Percentiles rank a stretch among this genome's conserved stretches.
Conservation (phyloP, 2,797 vertebrate genomes). For the Denticeps clupeoides region DNA sequence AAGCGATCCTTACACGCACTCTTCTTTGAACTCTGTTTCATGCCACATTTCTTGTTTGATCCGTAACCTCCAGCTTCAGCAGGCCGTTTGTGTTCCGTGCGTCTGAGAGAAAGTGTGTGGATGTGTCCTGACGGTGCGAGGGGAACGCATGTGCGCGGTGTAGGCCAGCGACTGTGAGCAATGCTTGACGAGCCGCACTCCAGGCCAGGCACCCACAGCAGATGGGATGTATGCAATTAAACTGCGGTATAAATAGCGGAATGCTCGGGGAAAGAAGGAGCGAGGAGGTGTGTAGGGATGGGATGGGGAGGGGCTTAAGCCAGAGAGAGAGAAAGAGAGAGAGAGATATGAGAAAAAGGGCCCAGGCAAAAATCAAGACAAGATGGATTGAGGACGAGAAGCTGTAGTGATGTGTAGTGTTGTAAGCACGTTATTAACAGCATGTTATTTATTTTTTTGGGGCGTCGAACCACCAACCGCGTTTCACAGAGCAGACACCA, state of each 20-base stretch:
- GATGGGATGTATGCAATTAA: constrained; percentile 21
- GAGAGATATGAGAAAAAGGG: too few relatives aligned
- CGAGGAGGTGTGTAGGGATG: neutral
- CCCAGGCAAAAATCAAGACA: neutral
- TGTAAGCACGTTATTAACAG: too few relatives aligned
- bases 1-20: too few relatives aligned
- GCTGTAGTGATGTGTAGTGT: neutral
- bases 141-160: neutral
- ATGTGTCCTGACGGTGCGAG: too few relatives aligned
- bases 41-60: too few relatives aligned
- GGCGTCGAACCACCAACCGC: neutral
- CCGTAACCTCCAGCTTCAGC: too few relatives aligned
- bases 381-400: neutral
- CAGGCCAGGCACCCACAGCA: constrained; percentile 11
- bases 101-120: neutral
- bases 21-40: too few relatives aligned
- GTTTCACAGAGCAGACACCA: neutral
- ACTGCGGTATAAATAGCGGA: constrained; percentile 13
- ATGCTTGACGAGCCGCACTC: neutral
- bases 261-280: constrained; percentile 5
- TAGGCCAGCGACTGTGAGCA: neutral
- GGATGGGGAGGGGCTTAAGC: neutral
- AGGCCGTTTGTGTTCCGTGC: constrained; percentile 14
- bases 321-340: too few relatives aligned
- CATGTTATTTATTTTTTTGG: too few relatives aligned